Conservation (phyloP, 2,888 invertebrate species). For the Parnassius smintheus region DNA sequence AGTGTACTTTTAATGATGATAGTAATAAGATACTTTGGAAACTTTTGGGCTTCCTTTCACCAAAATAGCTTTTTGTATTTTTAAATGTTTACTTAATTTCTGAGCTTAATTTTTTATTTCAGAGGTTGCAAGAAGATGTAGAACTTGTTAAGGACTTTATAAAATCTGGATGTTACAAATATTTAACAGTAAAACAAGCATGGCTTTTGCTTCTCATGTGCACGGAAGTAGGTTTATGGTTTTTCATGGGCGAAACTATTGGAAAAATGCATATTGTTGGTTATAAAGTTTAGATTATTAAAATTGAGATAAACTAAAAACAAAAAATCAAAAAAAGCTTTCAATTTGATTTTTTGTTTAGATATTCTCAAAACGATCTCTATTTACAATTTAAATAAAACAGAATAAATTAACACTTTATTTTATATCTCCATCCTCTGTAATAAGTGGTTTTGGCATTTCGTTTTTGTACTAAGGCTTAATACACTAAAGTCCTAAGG, state of each 20-base stretch:
- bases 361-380: no score
- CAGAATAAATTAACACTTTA: background rate
- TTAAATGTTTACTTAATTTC: no score
- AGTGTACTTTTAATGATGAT: no score
- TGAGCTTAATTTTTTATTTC: constrained; percentile 31
- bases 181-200: constrained; percentile 59
- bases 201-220: constrained; percentile 58
- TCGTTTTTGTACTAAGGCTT: no score
- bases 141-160: constrained; percentile 48
- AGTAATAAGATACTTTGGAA: no score
- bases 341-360: background rate
- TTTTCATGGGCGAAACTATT: constrained; percentile 65
- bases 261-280: constrained; percentile 66
- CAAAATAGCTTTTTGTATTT: no score
- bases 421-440: background rate
- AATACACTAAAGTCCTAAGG: no score
- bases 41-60: no score
- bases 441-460: no score
- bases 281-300: constrained; percentile 51
- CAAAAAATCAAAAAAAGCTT: background rate
- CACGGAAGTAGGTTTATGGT: constrained; percentile 62
- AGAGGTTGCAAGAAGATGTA: constrained; percentile 53
- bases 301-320: background rate
- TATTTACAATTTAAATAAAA: background rate
- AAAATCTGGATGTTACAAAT: constrained; percentile 45